Evolutionary conservation across 2,113 vertebrate genomes (phyloP).

Genomic region (Lanius collurio): DNA sequence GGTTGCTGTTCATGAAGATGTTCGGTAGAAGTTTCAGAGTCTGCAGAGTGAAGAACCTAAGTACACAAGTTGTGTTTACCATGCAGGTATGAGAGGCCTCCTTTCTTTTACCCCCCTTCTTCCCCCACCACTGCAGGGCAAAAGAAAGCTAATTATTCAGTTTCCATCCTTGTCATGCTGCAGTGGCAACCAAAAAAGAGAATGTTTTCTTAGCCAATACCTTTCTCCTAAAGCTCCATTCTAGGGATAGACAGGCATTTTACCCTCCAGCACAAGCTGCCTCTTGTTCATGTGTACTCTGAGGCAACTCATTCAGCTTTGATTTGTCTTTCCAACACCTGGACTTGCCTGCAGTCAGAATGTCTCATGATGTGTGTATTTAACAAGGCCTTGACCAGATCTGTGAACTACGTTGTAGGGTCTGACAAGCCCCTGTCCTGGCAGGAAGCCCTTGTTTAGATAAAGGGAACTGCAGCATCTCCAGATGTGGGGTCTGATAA

Average conservation of each 20-base stretch:
- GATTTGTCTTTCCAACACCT: neutral
- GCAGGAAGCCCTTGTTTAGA: no score
- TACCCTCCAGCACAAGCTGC: neutral
- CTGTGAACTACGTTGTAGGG: fast-evolving
- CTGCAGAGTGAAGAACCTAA: neutral
- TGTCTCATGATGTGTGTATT: neutral
- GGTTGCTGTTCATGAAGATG: neutral
- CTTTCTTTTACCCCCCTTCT: neutral
- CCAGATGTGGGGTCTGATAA: no score
- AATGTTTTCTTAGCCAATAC: neutral
- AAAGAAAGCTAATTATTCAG: neutral
- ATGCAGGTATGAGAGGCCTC: neutral
- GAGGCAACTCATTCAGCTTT: neutral
- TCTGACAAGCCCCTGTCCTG: no score
- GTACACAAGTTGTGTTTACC: neutral
- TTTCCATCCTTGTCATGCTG: neutral
- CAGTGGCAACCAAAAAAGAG: neutral
- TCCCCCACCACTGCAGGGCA: neutral
- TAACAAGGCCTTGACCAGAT: neutral
- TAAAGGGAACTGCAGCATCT: no score
- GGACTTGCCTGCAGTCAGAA: neutral
- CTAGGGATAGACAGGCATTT: neutral
- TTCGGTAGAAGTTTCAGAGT: neutral
- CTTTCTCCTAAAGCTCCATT: neutral
- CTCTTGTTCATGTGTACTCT: neutral